Evolutionary conservation across 2,888 invertebrate species (phyloP).

Genomic region (Muscina levida): DNA sequence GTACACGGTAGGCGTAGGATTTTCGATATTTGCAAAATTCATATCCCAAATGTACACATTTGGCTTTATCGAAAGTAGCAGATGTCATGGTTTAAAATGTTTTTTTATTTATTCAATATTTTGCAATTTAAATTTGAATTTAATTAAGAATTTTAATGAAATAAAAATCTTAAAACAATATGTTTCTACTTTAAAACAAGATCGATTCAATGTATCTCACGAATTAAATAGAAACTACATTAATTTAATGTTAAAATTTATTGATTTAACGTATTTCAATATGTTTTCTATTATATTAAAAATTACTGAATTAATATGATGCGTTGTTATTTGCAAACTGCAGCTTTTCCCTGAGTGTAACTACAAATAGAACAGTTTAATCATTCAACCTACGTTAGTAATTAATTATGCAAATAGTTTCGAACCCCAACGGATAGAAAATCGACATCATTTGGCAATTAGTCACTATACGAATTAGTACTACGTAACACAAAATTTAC

Average conservation of each 20-base stretch:
- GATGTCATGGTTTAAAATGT: no score
- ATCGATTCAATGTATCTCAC: background rate
- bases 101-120: background rate
- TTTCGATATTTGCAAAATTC: no score
- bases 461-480: no score
- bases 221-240: background rate
- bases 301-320: background rate
- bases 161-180: background rate
- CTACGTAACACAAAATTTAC: no score
- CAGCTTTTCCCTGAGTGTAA: constrained; percentile 4
- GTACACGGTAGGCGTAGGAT: no score
- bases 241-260: background rate
- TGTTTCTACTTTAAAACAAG: constrained; percentile 8
- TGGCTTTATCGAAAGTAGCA: no score
- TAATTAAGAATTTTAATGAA: no score
- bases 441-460: no score
- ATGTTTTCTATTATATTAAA: constrained; percentile 3
- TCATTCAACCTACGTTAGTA: background rate
- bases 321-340: constrained; percentile 1
- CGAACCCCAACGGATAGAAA: no score
- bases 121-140: background rate
- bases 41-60: no score
- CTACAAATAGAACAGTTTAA: background rate
- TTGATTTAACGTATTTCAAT: constrained; percentile 6
- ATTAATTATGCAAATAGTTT: no score